Base-by-base conservation (phyloP, 2,888 invertebrate species). In the Hypselothyrea guttata region DNA sequence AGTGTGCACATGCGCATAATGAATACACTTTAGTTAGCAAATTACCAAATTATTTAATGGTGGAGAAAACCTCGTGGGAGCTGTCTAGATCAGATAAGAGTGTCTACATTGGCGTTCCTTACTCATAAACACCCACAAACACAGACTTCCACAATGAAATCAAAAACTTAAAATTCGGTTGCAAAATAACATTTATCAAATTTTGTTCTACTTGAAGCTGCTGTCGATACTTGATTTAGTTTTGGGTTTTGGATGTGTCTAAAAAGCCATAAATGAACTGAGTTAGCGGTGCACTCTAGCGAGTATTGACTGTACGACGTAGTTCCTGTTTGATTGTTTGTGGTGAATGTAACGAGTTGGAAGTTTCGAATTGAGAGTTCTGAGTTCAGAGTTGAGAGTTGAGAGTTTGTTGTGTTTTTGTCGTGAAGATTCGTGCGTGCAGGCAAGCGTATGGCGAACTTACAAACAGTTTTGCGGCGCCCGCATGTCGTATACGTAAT, bases 221-320 rank as follows among this genome's bases (percentile, higher is more conserved):
- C 44, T 48, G 38, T 34, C 22, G 16, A 41, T 59, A 56, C n/a
- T n/a, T n/a, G 38, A 59, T 47, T 27, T 49, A 31, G 7, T 40
- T 30, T 41, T 27, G 30, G 9, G 30, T 40, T 56, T 15, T 40
- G 35, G 59, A 57, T 67, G 59, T 57, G 72, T 75, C 74, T 71
- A 74, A 31, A 52, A 86, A 85, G 85, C 85, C 74, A 70, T 51
- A 79, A 75, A 62, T 46, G 51, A 83, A 83, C 62, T 79, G 72
- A 66, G 51, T 46, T 81, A 56, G 78, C 84, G 61, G 78, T 79
- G 78, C 81, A 47, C 58, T 67, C 54, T 69, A 65, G 62, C 63
- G 68, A 79, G 66, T 67, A 28, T 53, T 64, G 76, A 66, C 79
- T 79, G 78, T 83, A 66, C 54, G 56, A 52, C 52, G 56, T 53